Evolutionary conservation across 2,888 invertebrate species (phyloP).

Genomic region (Mimas tiliae): DNA sequence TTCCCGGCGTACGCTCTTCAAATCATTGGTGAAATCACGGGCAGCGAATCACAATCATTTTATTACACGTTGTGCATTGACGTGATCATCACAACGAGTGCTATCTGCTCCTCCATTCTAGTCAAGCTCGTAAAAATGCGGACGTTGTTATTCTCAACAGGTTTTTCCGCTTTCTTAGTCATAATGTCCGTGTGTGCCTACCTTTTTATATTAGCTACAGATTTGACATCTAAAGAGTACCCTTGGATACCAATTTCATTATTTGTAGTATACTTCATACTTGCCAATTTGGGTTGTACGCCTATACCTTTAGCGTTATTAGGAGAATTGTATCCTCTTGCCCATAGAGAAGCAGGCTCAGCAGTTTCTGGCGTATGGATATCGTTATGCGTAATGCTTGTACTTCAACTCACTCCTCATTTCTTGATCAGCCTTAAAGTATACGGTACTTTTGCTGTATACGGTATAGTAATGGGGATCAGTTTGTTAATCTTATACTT

Average conservation of each 20-base stretch:
- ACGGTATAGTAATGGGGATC: conserved; percentile 40
- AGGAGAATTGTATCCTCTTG: conserved; percentile 67
- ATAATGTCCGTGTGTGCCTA: conserved; percentile 52
- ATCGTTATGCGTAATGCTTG: conserved; percentile 49
- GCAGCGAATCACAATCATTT: conserved; percentile 49
- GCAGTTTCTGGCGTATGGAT: conserved; percentile 49
- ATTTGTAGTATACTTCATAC: conserved; percentile 56
- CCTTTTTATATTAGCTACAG: conserved; percentile 48
- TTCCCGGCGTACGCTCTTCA: conserved; percentile 64
- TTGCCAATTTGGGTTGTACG: conserved; percentile 65
- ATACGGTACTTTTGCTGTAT: conserved; percentile 51
- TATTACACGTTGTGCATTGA: conserved; percentile 61
- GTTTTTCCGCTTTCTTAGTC: conserved; percentile 49
- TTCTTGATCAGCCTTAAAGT: conserved; percentile 44
- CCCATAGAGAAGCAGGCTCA: conserved; percentile 58
- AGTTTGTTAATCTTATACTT: conserved; percentile 45
- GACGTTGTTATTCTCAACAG: conserved; percentile 58
- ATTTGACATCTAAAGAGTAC: conserved; percentile 44
- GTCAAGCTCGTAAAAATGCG: conserved; percentile 59
- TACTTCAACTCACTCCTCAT: conserved; percentile 53
- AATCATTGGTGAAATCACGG: conserved; percentile 57
- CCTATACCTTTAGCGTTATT: conserved; percentile 62
- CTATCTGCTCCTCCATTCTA: conserved; percentile 53
- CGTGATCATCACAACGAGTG: conserved; percentile 54
- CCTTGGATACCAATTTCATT: conserved; percentile 53